phyloP scores from a whole-genome alignment of 92 coral and sea anemone genomes.

The Siderastrea siderea region DNA sequence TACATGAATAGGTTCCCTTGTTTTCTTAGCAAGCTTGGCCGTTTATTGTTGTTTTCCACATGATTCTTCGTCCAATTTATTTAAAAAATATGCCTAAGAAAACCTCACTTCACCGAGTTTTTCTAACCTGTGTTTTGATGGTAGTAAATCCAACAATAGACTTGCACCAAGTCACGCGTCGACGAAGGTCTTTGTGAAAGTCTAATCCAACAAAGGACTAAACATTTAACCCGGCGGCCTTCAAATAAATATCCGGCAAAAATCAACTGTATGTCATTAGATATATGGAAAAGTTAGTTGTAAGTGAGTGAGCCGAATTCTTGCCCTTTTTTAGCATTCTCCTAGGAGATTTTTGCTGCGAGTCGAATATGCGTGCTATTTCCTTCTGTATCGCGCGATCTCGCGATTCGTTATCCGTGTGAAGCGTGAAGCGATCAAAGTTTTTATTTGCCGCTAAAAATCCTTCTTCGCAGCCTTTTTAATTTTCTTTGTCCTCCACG shows the following conservation, averaged over 20 bases:
- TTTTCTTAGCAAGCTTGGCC: not conserved
- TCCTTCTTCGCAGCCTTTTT: no score
- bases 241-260: not conserved
- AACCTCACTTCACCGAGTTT: no score
- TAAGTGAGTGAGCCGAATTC: not conserved
- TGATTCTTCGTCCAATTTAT: no score
- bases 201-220: no score
- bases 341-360: constrained; percentile 4
- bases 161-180: no score
- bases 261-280: not conserved
- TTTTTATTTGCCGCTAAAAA: no score
- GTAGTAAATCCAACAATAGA: no score
- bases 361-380: not conserved
- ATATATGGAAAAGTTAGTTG: not conserved
- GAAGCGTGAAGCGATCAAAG: not conserved
- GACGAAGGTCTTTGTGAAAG: no score
- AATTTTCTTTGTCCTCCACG: no score
- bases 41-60: not conserved
- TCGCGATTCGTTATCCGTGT: not conserved
- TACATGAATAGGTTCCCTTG: not conserved
- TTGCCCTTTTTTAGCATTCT: not conserved
- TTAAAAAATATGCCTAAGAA: no score
- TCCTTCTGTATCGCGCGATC: not conserved
- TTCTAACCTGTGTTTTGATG: no score
- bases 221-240: not conserved